Base-by-base conservation (phyloP, 2,888 invertebrate genomes). In the Caenorhabditis japonica region DNA sequence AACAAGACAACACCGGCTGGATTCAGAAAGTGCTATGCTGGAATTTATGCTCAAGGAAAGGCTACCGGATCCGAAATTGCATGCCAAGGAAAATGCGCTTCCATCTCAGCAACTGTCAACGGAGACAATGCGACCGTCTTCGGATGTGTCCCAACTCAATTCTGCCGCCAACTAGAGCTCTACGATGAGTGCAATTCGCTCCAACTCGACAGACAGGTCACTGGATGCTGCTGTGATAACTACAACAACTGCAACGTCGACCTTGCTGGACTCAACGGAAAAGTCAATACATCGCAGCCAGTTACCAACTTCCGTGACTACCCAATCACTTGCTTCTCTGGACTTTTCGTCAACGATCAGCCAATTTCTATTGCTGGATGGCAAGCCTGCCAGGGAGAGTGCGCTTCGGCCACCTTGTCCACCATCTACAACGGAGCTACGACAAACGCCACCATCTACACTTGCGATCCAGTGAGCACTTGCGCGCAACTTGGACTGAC, bases 181-280 rank as follows among this genome's bases (percentile, higher is more conserved):
- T 79, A 79, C 52, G 77, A 79, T 55, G 70, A 51, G 33, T 79
- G 79, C 39, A 52, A 52, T 39, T 52, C 72, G 8, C 30, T 79
- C 41, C 43, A 30, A 4, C 27, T 38, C 19, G 75, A 77, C 19
- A 46, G 59, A 25, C 38, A 47, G 23, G 49, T 79, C 33, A 64
- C 44, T 12, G 77, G 75, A 73, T 80, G 80, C 55, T 80, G 80
- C 62, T 80, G 80, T 39, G 64, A 78, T 58, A 76, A 75, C 53
- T 69, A 55, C 36, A 56, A 78, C 68, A 72, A 76, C 75, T 80
- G 80, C 49, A 80, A 80, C 64, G 61, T 75, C 19, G 62, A 74
- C 10, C 47, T 62, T 30, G 74, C 74, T 7, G 62, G 59, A 47
- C 46, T 56, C 51, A 41, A 21, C 23, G 62, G 58, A 47, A 72